Conservation (phyloP, 2,888 invertebrate genomes). For the Hirtodrosophila duncani region DNA sequence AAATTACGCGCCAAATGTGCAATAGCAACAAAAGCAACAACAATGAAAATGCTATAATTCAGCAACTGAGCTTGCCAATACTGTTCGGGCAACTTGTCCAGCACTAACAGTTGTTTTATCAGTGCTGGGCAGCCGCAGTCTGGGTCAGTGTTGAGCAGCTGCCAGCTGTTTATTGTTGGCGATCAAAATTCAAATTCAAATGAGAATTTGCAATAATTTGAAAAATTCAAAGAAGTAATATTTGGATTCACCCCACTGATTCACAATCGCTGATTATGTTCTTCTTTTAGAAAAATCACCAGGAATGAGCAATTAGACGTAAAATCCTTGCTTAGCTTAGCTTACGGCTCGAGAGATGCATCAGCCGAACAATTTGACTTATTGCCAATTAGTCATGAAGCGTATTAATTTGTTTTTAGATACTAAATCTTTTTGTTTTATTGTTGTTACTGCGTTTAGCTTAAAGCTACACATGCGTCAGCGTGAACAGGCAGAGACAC, state of each 20-base stretch:
- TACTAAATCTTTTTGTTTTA: slow-evolving; percentile 35
- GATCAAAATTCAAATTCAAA: too few relatives aligned
- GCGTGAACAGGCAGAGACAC: too few relatives aligned
- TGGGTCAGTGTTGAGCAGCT: too few relatives aligned
- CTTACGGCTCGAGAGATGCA: slow-evolving; percentile 38
- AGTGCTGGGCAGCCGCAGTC: too few relatives aligned
- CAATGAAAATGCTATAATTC: neutral
- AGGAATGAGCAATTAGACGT: slow-evolving; percentile 9
- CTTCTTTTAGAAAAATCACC: slow-evolving; percentile 1
- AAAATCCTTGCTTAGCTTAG: slow-evolving; percentile 29
- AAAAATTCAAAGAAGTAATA: too few relatives aligned
- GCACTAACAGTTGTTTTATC: too few relatives aligned
- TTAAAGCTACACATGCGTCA: too few relatives aligned
- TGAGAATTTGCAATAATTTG: too few relatives aligned
- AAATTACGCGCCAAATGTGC: slow-evolving; percentile 27
- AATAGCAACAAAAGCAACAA: slow-evolving; percentile 1
- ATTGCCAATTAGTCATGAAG: slow-evolving; percentile 64
- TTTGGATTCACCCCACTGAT: too few relatives aligned
- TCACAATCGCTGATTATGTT: slow-evolving; percentile 12
- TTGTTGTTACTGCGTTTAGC: neutral
- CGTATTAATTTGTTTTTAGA: slow-evolving; percentile 44
- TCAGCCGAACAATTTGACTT: slow-evolving; percentile 55
- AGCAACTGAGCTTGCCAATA: too few relatives aligned
- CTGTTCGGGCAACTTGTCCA: too few relatives aligned
- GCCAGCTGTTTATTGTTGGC: too few relatives aligned